phyloP scores from a whole-genome alignment of 2,888 invertebrate species.

The Tenthredo distinguenda region DNA sequence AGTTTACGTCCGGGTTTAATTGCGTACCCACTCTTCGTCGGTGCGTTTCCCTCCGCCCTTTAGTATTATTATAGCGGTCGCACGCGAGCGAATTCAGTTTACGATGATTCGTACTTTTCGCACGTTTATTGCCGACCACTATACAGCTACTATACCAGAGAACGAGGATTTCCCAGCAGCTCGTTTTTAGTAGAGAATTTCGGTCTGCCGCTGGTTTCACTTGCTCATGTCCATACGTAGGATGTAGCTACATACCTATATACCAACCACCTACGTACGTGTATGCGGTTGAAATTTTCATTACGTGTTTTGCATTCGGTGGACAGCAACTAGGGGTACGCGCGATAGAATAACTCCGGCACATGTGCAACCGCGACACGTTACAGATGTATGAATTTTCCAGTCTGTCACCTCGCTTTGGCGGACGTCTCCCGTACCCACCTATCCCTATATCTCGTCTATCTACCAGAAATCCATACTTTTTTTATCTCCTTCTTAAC shows the following conservation, averaged over 20 bases:
- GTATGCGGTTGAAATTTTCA: slow-evolving; percentile 41
- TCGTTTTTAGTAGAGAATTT: slow-evolving; percentile 33
- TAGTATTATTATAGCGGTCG: not conserved
- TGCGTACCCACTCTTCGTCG: not conserved
- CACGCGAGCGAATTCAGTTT: slow-evolving; percentile 37
- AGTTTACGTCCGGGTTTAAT: slow-evolving; percentile 9
- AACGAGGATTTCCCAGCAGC: slow-evolving; percentile 1
- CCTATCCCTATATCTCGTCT: not conserved
- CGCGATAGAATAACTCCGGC: slow-evolving; percentile 34
- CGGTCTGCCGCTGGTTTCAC: not conserved
- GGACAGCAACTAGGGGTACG: not conserved
- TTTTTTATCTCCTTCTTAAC: not conserved
- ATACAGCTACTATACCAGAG: not conserved
- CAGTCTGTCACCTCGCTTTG: slow-evolving; percentile 45
- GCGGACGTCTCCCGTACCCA: not conserved
- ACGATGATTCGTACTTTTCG: slow-evolving; percentile 49
- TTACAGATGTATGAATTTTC: slow-evolving; percentile 43
- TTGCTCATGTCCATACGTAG: not conserved
- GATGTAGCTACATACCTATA: not conserved
- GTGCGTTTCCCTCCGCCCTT: not conserved
- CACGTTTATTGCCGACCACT: slow-evolving; percentile 43
- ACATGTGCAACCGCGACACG: slow-evolving; percentile 28
- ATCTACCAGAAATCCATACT: not conserved
- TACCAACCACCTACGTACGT: not conserved
- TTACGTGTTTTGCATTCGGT: slow-evolving; percentile 48